phyloP scores from a whole-genome alignment of 2,113 vertebrate genomes.

The Nyctibius bracteatus region DNA sequence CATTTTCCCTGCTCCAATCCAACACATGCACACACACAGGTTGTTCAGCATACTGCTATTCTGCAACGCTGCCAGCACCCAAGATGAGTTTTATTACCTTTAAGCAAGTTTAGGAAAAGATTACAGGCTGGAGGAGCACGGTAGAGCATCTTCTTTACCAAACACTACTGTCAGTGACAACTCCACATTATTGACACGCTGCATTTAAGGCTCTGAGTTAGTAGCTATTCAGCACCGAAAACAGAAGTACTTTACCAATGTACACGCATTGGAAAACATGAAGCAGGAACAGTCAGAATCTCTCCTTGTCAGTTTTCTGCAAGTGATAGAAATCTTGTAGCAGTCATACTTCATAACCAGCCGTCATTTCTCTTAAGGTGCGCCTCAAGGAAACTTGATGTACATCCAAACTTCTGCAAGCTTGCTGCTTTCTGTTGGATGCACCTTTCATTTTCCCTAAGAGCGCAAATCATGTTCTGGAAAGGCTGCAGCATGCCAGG shows the following conservation, averaged over 20 bases:
- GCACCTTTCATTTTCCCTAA: conserved; percentile 20
- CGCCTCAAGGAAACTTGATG: conserved; percentile 43
- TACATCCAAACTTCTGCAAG: conserved; percentile 55
- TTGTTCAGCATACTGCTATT: background rate
- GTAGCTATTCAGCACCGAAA: background rate
- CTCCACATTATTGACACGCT: background rate
- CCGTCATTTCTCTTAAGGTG: conserved; percentile 16
- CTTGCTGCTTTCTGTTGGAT: conserved; percentile 50
- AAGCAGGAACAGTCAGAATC: background rate
- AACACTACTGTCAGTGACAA: background rate
- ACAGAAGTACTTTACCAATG: background rate
- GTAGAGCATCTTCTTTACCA: background rate
- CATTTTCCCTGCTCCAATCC: background rate
- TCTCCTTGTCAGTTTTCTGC: background rate
- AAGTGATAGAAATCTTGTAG: background rate
- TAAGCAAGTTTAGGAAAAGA: background rate
- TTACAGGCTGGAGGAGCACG: background rate
- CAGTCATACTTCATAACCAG: conserved; percentile 20
- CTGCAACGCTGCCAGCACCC: background rate
- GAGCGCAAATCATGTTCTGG: conserved; percentile 45
- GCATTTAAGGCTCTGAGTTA: background rate
- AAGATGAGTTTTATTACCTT: background rate
- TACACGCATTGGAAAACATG: background rate
- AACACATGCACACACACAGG: background rate
- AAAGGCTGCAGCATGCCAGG: conserved; percentile 36